Evolutionary conservation across 2,797 vertebrate species (phyloP).

Genomic region (Kryptolebias ocellatus): DNA sequence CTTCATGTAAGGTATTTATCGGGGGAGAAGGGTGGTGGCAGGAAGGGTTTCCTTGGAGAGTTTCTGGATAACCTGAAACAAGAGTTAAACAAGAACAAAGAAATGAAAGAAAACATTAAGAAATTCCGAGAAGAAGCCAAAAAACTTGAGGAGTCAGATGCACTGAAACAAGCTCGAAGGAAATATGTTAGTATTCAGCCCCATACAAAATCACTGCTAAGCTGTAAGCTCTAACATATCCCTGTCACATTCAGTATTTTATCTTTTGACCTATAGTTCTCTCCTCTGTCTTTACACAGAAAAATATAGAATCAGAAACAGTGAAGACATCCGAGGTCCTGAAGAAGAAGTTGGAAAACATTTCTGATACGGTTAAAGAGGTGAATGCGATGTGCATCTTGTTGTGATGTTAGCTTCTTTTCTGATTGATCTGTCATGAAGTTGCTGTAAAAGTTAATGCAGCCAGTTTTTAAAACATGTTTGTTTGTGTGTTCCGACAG

Average conservation of each 20-base stretch:
- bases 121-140: conserved; percentile 95
- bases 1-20: conserved; percentile 75
- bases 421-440: neutral
- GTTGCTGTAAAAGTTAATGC: neutral
- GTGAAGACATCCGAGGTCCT: conserved; percentile 91
- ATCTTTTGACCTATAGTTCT: neutral
- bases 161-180: conserved; percentile 89
- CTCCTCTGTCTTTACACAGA: conserved; percentile 70
- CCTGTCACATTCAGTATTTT: neutral
- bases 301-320: conserved; percentile 97
- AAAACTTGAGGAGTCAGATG: conserved; percentile 94
- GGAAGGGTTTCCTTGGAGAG: conserved; percentile 92
- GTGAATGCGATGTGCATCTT: conserved; percentile 59
- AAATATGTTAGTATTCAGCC: conserved; percentile 89
- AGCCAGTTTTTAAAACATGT: neutral
- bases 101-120: conserved; percentile 96
- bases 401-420: neutral
- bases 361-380: conserved; percentile 93
- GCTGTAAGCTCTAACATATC: neutral
- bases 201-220: neutral
- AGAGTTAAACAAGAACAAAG: conserved; percentile 93
- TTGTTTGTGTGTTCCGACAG: conserved; percentile 70
- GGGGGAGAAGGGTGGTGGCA: conserved; percentile 76
- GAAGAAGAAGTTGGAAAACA: conserved; percentile 88
- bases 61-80: conserved; percentile 93